Evolutionary conservation across 2,113 vertebrate genomes (phyloP), one percentile per base, ranked within the genome.

Genomic region (Psephotus haematonotus): DNA sequence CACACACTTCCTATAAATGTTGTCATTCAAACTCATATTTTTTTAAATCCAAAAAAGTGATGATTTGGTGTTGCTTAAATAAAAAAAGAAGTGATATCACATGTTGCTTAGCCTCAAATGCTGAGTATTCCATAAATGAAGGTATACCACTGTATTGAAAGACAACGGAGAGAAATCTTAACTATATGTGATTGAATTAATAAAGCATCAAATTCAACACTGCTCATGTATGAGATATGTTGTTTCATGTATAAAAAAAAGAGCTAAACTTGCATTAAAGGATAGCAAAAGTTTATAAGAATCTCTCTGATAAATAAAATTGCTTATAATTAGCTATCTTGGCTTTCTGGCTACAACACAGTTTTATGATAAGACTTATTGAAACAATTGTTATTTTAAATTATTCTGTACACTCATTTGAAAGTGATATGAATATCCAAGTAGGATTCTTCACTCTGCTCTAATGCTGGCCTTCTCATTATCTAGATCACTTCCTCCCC

Each of bases 1-100:
- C 96, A 93, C 90, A 90, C 55, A 74, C 86, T 95, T 94, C 94
- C 86, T 92, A 94, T 93, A 93, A 90, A 93, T 81, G 76, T 86
- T 97, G 95, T 86, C 88, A 95, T 92, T 94, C 93, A 95, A 95
- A 96, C 24, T 77, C 62, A 44, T 82, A 72, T 65, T 92, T 95
- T 95, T 95, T 92, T 49, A 70, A 86, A 91, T 65, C 5, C 9
- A 33, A 75, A 69, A 82, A 91, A 89, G 52, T 44, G 71, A 86
- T 28, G 37, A 94, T 80, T 90, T 82, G 19, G 49, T 86, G 67
- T 74, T 86, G 49, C 65, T 87, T 89, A 29, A 86, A 82, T 53
- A 82, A 87, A 78, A 81, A 78, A 92, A 78, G 22, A 86, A 74
- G 27, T 33, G 18, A 23, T 86, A 90, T 77, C 44, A 67, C 25